Percentiles rank a stretch among this genome's conserved stretches.
phyloP scores from a whole-genome alignment of 2,888 invertebrate genomes.

The Lasioglossum calceatum region DNA sequence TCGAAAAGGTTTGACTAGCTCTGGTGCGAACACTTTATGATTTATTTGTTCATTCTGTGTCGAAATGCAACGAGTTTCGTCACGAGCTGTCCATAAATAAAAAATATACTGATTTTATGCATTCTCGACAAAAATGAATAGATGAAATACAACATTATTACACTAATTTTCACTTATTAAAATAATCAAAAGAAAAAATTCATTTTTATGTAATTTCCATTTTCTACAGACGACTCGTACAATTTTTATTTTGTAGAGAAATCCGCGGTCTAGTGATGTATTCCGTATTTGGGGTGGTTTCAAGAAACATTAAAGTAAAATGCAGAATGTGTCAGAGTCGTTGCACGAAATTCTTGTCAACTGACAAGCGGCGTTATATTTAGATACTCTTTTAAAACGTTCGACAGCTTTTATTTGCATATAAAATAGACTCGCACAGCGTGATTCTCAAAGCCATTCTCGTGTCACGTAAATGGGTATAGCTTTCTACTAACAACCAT shows the following conservation, averaged over 20 bases:
- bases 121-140: too few relatives aligned
- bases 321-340: not conserved
- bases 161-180: not conserved
- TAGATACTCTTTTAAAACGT: not conserved
- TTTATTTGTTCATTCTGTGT: too few relatives aligned
- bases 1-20: too few relatives aligned
- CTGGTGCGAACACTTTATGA: too few relatives aligned
- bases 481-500: slow-evolving; percentile 58
- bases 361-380: not conserved
- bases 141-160: too few relatives aligned
- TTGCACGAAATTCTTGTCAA: not conserved
- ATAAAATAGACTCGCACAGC: not conserved
- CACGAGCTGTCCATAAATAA: too few relatives aligned
- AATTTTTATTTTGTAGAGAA: not conserved
- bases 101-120: too few relatives aligned
- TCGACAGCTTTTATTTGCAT: slow-evolving; percentile 8
- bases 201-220: not conserved
- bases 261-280: not conserved
- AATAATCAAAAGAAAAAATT: not conserved
- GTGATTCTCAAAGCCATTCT: slow-evolving; percentile 44
- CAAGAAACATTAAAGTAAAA: not conserved
- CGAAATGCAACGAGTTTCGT: not conserved
- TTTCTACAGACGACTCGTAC: not conserved
- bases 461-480: slow-evolving; percentile 55
- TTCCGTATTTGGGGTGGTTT: not conserved